These are phyloP conservation scores for Xenopus tropicalis DNA, from an alignment of 2,113 vertebrate genomes.

Conservation along the genomic window DNA sequence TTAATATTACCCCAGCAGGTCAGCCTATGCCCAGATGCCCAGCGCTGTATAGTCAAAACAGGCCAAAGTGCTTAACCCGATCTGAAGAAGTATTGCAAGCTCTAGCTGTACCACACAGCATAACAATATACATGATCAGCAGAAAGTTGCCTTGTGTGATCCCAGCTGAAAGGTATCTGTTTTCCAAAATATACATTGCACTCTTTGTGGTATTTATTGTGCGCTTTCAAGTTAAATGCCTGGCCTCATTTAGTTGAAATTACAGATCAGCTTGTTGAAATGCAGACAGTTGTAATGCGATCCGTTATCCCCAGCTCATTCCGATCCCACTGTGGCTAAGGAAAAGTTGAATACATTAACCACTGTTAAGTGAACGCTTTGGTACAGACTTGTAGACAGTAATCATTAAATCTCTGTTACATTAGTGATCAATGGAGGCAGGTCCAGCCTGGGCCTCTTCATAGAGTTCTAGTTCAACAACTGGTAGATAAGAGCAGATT, in stretches of 20 bases:
- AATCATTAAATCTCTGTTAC: background rate
- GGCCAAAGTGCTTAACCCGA: too few relatives aligned
- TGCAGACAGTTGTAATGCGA: conserved; percentile 7
- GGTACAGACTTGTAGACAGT: background rate
- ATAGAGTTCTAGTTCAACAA: too few relatives aligned
- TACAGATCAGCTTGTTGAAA: background rate
- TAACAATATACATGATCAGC: background rate
- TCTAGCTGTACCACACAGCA: too few relatives aligned
- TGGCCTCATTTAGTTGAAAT: background rate
- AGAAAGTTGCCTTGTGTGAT: background rate
- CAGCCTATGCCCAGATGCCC: too few relatives aligned
- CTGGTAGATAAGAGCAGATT: too few relatives aligned
- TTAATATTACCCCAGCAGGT: too few relatives aligned
- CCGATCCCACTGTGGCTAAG: background rate
- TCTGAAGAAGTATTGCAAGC: too few relatives aligned
- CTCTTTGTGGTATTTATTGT: background rate
- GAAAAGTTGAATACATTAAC: conserved; percentile 3
- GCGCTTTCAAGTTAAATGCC: background rate
- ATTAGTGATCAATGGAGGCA: too few relatives aligned
- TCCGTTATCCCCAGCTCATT: background rate
- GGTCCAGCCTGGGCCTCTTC: too few relatives aligned
- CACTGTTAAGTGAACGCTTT: background rate
- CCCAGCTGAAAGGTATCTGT: too few relatives aligned
- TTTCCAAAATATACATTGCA: too few relatives aligned
- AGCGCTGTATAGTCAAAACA: too few relatives aligned